Conservation (phyloP, 2,888 invertebrate genomes). For the Endomychus coccineus region DNA sequence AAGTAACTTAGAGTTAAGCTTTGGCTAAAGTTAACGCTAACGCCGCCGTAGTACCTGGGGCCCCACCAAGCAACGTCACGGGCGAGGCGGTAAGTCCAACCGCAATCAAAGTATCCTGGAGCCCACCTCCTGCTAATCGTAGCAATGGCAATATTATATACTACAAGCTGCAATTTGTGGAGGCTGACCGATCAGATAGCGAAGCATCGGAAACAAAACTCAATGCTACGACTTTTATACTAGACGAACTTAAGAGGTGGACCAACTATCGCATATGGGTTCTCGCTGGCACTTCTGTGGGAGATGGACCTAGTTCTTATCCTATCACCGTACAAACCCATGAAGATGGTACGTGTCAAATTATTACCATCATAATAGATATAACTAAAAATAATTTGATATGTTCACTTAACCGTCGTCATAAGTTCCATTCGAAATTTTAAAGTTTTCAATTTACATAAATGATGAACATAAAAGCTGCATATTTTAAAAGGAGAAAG, state of each 20-base stretch:
- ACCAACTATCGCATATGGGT: conserved; percentile 97
- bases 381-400: too few species aligned
- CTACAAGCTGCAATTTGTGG: conserved; percentile 89
- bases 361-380: conserved; percentile 10
- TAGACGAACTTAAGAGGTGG: conserved; percentile 90
- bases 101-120: conserved; percentile 84
- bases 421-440: too few species aligned
- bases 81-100: conserved; percentile 84
- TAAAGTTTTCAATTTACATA: too few species aligned
- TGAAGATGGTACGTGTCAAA: conserved; percentile 91
- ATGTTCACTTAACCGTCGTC: too few species aligned
- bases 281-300: conserved; percentile 90
- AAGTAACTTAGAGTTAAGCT: conserved; percentile 18
- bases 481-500: too few species aligned
- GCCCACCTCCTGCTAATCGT: conserved; percentile 82
- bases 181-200: conserved; percentile 75
- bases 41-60: conserved; percentile 78
- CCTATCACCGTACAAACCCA: conserved; percentile 89
- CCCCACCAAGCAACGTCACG: conserved; percentile 90
- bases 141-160: conserved; percentile 89
- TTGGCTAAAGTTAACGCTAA: conserved; percentile 26
- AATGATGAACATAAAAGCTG: too few species aligned
- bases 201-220: conserved; percentile 75
- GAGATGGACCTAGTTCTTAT: conserved; percentile 90
- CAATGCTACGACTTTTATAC: conserved; percentile 69